Evolutionary conservation across 2,113 vertebrate genomes (phyloP), one percentile per base, ranked within the genome.

Genomic region (Leiothrix lutea): DNA sequence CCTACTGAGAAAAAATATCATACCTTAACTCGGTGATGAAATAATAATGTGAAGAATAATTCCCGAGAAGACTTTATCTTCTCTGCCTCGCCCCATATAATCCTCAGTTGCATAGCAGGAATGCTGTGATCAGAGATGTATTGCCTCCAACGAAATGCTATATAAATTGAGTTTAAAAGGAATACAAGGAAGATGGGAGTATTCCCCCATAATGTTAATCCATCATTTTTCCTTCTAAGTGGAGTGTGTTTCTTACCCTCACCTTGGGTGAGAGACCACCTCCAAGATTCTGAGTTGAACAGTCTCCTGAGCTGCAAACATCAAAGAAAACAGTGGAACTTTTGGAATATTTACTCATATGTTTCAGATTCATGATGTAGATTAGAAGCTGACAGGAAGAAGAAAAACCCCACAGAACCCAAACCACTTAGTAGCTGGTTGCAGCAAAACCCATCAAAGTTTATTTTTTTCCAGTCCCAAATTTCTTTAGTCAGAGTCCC

Each of bases 311-410:
- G n/a, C n/a, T 93, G 42, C 7, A 40, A 50, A 92, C 58, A 89
- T 91, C 80, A 95, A 95, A 96, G 60, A 62, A 79, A 73, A 89
- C 78, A 91, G 93, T 92, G 74, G 64, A 86, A 45, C 44, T 86
- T 73, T 95, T 56, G 48, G 51, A 95, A 45, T 95, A 80, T 92
- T 80, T 83, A 23, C 20, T 88, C 88, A 92, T 61, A 58, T 94
- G 92, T 92, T 97, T 98, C 86, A 97, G 85, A 96, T 97, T 95
- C 88, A 48, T 83, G 38, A 47, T 47, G 61, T 17, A 86, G 69
- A 90, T 45, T 84, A 95, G 86, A 92, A 94, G 45, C 62, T 85
- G 58, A 61, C 57, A 73, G 48, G 19, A 86, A 67, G 47, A 24
- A 61, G 29, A 56, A 81, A 56, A 81, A 89, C 16, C 3, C 31